Evolutionary conservation across 2,113 vertebrate species (phyloP).

Genomic region (Epinephelus cyanopodus): DNA sequence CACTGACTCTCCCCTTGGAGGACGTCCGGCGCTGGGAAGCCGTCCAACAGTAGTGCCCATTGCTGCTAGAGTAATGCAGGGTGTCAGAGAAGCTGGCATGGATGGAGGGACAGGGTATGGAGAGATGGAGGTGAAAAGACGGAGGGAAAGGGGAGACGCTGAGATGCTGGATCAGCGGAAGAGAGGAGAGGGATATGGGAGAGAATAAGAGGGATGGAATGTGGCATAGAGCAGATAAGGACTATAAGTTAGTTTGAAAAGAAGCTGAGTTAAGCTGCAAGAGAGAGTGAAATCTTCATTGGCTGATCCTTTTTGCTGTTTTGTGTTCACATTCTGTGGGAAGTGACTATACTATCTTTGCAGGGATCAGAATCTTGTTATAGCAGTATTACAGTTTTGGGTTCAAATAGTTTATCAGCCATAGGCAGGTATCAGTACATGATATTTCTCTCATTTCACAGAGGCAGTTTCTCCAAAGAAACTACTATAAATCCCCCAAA

Average conservation of each 20-base stretch:
- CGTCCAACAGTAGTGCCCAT: slow-evolving; percentile 76
- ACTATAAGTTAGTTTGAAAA: slow-evolving; percentile 61
- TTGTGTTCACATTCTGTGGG: slow-evolving; percentile 9
- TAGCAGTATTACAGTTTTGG: slow-evolving; percentile 6
- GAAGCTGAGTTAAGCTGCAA: slow-evolving; percentile 48
- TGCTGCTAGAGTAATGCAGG: slow-evolving; percentile 75
- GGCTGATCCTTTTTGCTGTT: slow-evolving; percentile 12
- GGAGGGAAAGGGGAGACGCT: slow-evolving; percentile 22
- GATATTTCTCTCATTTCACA: slow-evolving; percentile 2
- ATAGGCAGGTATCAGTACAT: neutral
- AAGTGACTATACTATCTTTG: slow-evolving; percentile 10
- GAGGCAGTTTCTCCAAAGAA: neutral
- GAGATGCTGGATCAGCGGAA: slow-evolving; percentile 65
- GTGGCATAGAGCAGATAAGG: slow-evolving; percentile 48
- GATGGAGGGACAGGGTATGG: slow-evolving; percentile 53
- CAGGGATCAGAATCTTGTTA: slow-evolving; percentile 22
- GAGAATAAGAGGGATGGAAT: slow-evolving; percentile 49
- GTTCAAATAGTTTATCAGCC: slow-evolving; percentile 10
- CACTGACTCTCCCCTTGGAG: slow-evolving; percentile 79
- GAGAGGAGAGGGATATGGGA: slow-evolving; percentile 35
- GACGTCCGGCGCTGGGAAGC: slow-evolving; percentile 77
- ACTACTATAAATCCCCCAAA: neutral
- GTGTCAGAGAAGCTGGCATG: slow-evolving; percentile 72
- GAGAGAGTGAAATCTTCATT: slow-evolving; percentile 21
- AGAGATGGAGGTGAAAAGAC: slow-evolving; percentile 42